Conservation (phyloP, 2,113 vertebrate species). For the Cervus canadensis region DNA sequence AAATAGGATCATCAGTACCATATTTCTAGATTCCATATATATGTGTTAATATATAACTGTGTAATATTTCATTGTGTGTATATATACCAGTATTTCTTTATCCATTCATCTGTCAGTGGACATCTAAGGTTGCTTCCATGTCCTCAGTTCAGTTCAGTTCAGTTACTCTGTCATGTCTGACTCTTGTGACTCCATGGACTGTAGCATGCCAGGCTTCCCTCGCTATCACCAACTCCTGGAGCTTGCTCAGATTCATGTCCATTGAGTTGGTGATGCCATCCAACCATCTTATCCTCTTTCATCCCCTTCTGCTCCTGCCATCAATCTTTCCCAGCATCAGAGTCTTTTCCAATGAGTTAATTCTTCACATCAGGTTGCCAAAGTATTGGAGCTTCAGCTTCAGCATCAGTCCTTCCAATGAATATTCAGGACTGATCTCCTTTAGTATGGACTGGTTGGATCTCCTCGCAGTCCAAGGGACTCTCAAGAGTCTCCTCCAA, state of each 20-base stretch:
- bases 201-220: accelerated
- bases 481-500: background rate
- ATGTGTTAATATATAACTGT: background rate
- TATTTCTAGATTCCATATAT: background rate
- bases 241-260: background rate
- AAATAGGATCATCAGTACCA: background rate
- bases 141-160: background rate
- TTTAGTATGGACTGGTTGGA: background rate
- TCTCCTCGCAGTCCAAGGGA: background rate
- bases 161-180: background rate
- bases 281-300: background rate
- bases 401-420: background rate
- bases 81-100: background rate
- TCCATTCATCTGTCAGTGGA: background rate
- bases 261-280: background rate
- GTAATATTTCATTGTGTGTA: background rate
- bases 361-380: background rate
- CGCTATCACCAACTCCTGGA: background rate
- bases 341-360: background rate
- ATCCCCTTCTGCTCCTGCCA: background rate
- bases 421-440: background rate
- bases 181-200: background rate
- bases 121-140: background rate
- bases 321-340: background rate
- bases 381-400: background rate